Conservation (phyloP, 1,140 invertebrate genomes). For the Trichonephila clavata region DNA sequence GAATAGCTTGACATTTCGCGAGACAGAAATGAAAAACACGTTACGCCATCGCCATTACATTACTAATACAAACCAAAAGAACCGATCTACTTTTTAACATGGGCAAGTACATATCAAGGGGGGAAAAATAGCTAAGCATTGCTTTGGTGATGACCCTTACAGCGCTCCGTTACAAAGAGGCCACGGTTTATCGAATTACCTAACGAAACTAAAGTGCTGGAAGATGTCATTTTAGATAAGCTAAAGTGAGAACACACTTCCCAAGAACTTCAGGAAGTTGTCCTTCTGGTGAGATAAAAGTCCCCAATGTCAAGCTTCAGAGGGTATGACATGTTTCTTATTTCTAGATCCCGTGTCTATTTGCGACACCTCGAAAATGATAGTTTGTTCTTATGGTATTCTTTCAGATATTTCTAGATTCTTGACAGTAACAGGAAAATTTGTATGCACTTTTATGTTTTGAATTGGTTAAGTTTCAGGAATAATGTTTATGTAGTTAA, state of each 20-base stretch:
- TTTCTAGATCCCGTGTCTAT: background rate
- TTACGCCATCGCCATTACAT: background rate
- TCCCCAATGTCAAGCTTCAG: conserved; percentile 8
- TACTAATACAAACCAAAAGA: background rate
- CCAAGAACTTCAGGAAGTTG: conserved; percentile 63
- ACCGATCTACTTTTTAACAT: background rate
- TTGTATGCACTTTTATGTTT: too few species aligned
- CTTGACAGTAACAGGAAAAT: too few species aligned
- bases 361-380: background rate
- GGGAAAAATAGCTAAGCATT: background rate
- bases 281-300: conserved; percentile 35
- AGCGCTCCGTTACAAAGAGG: conserved; percentile 6
- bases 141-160: conserved; percentile 16
- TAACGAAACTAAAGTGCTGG: conserved; percentile 31
- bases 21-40: background rate
- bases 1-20: background rate
- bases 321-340: conserved; percentile 26
- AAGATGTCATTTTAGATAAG: conserved; percentile 61
- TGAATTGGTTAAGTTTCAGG: too few species aligned
- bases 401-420: too few species aligned
- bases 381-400: too few species aligned
- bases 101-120: background rate
- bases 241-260: conserved; percentile 64
- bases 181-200: conserved; percentile 49
- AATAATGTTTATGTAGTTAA: too few species aligned